Conservation (phyloP, 2,888 invertebrate species). For the Drosophila melanocephala region DNA sequence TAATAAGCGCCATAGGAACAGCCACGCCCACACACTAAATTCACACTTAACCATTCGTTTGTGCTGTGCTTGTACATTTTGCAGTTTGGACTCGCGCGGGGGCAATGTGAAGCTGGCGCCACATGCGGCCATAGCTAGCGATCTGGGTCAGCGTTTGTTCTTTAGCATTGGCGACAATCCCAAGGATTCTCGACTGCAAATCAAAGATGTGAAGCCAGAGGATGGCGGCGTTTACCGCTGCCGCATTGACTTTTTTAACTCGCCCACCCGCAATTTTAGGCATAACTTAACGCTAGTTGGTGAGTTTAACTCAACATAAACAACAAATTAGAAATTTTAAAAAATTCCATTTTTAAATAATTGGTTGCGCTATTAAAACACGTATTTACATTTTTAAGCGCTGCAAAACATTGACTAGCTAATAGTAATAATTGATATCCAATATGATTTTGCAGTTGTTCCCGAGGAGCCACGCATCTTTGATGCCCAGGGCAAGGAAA, state of each 20-base stretch:
- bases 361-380: not conserved
- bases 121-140: conserved; percentile 92
- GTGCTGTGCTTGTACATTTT: conserved; percentile 24
- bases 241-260: conserved; percentile 94
- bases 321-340: too few species aligned
- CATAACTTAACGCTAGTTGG: conserved; percentile 95
- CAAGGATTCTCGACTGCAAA: conserved; percentile 90
- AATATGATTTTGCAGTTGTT: conserved; percentile 87
- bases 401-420: not conserved
- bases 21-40: conserved; percentile 66
- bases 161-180: conserved; percentile 91
- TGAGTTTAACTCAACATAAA: conserved; percentile 86
- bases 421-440: not conserved
- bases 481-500: conserved; percentile 93
- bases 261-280: conserved; percentile 94
- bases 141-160: conserved; percentile 91
- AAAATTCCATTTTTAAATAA: not conserved
- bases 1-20: conserved; percentile 65
- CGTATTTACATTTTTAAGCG: not conserved
- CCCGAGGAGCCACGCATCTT: conserved; percentile 93
- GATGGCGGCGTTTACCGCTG: conserved; percentile 95
- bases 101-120: conserved; percentile 89
- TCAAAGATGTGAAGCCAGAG: conserved; percentile 89
- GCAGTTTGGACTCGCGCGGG: conserved; percentile 92
- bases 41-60: conserved; percentile 48